A percentile compares a stretch with the other conserved stretches of the same genome.
Conservation (phyloP, 2,888 invertebrate species). For the Thera obeliscata region DNA sequence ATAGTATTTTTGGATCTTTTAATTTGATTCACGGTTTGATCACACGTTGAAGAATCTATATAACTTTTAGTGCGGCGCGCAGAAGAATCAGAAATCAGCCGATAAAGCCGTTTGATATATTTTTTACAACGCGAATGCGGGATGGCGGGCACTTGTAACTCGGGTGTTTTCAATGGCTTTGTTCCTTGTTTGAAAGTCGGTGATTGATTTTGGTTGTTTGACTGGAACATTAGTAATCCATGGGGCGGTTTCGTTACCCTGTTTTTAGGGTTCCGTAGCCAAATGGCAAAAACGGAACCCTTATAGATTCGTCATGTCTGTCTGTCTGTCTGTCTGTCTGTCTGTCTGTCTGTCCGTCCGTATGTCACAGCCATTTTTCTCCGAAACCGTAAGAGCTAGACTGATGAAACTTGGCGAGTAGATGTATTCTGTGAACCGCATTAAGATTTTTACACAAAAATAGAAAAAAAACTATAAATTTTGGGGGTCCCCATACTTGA, state of each 20-base stretch:
- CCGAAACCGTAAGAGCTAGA: too few relatives aligned
- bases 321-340: too few relatives aligned
- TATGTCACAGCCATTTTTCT: too few relatives aligned
- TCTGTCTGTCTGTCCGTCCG: too few relatives aligned
- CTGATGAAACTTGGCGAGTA: too few relatives aligned
- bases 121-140: slow-evolving; percentile 6
- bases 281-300: too few relatives aligned
- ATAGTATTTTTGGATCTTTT: slow-evolving; percentile 19
- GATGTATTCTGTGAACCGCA: too few relatives aligned
- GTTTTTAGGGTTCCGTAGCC: too few relatives aligned
- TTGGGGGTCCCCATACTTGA: too few relatives aligned
- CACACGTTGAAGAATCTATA: slow-evolving; percentile 14
- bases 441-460: too few relatives aligned
- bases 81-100: slow-evolving; percentile 8
- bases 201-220: slow-evolving; percentile 4
- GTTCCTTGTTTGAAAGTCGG: background rate
- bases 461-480: too few relatives aligned
- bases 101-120: slow-evolving; percentile 9
- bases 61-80: slow-evolving; percentile 15
- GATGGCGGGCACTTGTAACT: slow-evolving; percentile 1
- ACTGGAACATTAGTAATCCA: background rate
- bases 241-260: background rate
- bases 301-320: too few relatives aligned
- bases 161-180: slow-evolving; percentile 6
- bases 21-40: slow-evolving; percentile 19